Percentiles rank a stretch among this genome's conserved stretches.
Conservation (phyloP, 2,797 vertebrate species). For the Rhinatrema bivittatum region DNA sequence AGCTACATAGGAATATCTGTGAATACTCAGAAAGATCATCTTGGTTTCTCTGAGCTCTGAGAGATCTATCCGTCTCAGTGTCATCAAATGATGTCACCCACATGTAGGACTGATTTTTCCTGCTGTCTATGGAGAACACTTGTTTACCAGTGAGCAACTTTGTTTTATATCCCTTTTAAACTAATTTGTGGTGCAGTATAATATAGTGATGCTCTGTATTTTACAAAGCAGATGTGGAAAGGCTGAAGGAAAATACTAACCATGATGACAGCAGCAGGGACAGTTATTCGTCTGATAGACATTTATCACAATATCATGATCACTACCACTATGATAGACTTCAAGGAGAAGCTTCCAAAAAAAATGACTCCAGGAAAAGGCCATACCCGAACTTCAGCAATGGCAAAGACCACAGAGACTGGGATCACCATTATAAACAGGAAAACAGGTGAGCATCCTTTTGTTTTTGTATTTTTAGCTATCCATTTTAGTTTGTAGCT, state of each 20-base stretch:
- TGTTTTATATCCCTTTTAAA: no score
- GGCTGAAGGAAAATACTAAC: slow-evolving; percentile 82
- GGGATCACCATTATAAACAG: slow-evolving; percentile 67
- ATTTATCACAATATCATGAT: slow-evolving; percentile 71
- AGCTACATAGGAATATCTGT: no score
- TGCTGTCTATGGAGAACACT: no score
- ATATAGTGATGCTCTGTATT: no score
- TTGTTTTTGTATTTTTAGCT: not conserved
- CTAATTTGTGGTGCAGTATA: no score
- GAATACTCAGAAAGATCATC: no score
- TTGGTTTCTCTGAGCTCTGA: no score
- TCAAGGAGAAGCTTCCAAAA: slow-evolving; percentile 74
- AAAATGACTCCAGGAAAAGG: slow-evolving; percentile 78
- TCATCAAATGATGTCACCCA: no score
- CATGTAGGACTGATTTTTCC: no score
- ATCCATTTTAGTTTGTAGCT: not conserved
- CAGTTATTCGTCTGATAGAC: slow-evolving; percentile 87
- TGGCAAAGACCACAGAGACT: slow-evolving; percentile 87
- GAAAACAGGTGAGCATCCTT: slow-evolving; percentile 59
- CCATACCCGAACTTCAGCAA: slow-evolving; percentile 88
- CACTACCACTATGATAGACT: slow-evolving; percentile 82
- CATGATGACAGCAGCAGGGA: slow-evolving; percentile 95
- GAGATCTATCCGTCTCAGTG: no score
- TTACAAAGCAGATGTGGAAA: slow-evolving; percentile 88
- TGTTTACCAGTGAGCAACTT: no score